phyloP scores from a whole-genome alignment of 2,113 vertebrate species.

The Seriola aureovittata region DNA sequence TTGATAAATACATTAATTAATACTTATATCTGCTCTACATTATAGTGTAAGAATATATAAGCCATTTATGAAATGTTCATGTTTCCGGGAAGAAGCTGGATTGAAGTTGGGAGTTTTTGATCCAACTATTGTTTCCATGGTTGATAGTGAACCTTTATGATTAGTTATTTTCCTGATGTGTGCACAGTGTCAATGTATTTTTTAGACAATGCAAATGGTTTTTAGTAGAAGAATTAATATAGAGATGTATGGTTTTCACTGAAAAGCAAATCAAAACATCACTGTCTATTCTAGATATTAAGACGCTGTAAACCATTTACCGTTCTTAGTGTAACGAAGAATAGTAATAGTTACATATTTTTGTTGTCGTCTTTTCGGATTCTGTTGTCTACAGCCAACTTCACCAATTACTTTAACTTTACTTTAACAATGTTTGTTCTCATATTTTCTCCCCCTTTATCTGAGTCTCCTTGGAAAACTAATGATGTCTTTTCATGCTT shows the following conservation, averaged over 20 bases:
- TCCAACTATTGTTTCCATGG: not conserved
- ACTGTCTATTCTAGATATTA: not conserved
- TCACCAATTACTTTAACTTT: not conserved
- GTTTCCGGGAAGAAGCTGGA: not conserved
- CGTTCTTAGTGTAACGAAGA: not conserved
- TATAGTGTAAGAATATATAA: not conserved
- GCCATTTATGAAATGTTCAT: not conserved
- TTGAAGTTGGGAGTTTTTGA: not conserved
- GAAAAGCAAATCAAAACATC: not conserved
- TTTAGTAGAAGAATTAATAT: not conserved
- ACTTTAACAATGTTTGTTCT: conserved; percentile 11
- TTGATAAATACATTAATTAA: too few relatives aligned
- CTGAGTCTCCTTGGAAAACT: conserved; percentile 62
- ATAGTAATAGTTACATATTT: not conserved
- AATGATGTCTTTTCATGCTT: conserved; percentile 76
- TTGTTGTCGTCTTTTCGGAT: not conserved
- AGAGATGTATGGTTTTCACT: not conserved
- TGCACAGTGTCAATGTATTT: not conserved
- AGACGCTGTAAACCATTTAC: not conserved
- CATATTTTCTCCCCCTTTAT: conserved; percentile 28
- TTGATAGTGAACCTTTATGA: not conserved
- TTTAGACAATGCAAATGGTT: too few relatives aligned
- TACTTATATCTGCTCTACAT: too few relatives aligned
- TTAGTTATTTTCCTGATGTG: too few relatives aligned
- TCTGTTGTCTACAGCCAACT: not conserved